phyloP scores from a whole-genome alignment of 2,797 vertebrate genomes.

The Decapterus maruadsi region DNA sequence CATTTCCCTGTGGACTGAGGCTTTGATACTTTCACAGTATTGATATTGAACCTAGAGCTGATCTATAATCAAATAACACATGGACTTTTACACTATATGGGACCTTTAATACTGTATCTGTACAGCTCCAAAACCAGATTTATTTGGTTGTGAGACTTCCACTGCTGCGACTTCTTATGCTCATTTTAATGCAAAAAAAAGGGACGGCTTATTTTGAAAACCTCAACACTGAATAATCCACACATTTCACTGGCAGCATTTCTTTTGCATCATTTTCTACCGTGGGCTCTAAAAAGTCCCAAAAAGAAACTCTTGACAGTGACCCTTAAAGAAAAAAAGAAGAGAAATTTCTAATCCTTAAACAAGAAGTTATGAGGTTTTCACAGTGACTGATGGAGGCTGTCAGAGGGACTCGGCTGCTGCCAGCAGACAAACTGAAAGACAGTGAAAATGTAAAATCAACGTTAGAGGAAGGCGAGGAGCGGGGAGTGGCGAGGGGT shows the following conservation, averaged over 20 bases:
- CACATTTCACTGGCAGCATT: neutral
- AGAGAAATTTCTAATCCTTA: constrained; percentile 16
- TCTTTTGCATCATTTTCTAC: neutral
- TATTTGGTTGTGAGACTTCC: constrained; percentile 5
- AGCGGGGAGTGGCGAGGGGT: neutral
- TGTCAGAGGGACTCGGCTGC: constrained; percentile 26
- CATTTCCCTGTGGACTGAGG: too few relatives aligned
- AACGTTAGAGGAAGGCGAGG: constrained; percentile 15
- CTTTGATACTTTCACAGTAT: too few relatives aligned
- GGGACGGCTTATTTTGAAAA: neutral
- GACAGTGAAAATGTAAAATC: constrained; percentile 44
- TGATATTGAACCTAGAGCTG: too few relatives aligned
- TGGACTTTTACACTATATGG: too few relatives aligned
- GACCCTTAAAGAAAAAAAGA: constrained; percentile 3
- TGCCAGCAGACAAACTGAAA: constrained; percentile 50
- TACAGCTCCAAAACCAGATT: neutral
- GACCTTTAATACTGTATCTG: too few relatives aligned
- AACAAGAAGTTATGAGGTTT: constrained; percentile 39
- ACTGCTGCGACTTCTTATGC: constrained; percentile 1
- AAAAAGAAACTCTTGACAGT: neutral
- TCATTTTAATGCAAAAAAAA: too few relatives aligned
- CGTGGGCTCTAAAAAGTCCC: neutral
- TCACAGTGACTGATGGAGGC: constrained; percentile 54
- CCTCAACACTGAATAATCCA: neutral
- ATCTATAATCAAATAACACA: too few relatives aligned